These are phyloP conservation scores for Xiphorhynchus elegans DNA, from an alignment of 2,113 vertebrate genomes.

Conservation along the genomic window DNA sequence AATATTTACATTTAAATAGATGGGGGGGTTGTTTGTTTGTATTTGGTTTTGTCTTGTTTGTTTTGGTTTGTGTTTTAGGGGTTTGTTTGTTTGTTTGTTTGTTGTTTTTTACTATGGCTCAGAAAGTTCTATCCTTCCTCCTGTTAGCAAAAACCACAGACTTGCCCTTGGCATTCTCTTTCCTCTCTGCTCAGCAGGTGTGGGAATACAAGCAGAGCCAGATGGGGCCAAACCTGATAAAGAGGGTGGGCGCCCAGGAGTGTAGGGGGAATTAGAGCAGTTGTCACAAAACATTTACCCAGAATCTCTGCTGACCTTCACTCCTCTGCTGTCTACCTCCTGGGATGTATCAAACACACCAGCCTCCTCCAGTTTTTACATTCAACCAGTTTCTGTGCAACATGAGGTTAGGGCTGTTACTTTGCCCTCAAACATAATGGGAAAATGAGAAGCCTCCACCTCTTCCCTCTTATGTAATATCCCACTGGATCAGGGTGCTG, in stretches of 20 bases:
- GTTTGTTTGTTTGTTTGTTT: too few species aligned
- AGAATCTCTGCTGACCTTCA: background rate
- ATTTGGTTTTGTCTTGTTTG: too few species aligned
- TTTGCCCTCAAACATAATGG: background rate
- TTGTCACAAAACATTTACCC: background rate
- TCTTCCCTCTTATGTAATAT: background rate
- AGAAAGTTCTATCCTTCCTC: background rate
- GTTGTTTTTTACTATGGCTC: background rate
- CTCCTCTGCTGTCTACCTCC: background rate
- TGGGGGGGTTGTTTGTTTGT: too few species aligned
- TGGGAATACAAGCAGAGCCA: background rate
- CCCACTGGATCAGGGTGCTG: background rate
- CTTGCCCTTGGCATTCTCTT: background rate
- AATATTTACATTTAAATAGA: background rate
- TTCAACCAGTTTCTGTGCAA: background rate
- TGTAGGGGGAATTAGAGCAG: background rate
- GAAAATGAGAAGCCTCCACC: background rate
- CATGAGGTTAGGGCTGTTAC: background rate
- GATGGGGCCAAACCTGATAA: background rate
- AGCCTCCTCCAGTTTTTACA: background rate
- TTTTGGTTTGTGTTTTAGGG: too few species aligned
- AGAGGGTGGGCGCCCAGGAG: background rate
- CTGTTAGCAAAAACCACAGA: background rate
- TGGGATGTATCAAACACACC: rapidly evolving
- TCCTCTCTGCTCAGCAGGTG: rapidly evolving